Percentiles rank a stretch among this genome's conserved stretches.
These are phyloP conservation scores for Botrylloides violaceus DNA, from an alignment of 23 tunicate genomes.

Conservation along the genomic window DNA sequence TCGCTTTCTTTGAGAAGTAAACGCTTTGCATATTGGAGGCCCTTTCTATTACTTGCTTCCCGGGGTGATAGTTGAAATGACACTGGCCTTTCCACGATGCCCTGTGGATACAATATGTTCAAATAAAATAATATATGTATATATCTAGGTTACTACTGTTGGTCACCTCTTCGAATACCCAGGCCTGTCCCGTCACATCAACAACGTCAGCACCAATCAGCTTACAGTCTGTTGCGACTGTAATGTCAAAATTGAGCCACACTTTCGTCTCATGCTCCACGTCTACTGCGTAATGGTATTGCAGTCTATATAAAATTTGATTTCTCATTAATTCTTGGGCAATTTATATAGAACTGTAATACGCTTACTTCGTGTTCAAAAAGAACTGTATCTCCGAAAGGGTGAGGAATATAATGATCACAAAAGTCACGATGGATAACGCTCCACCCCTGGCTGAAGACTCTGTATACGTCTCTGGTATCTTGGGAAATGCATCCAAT, in stretches of 20 bases:
- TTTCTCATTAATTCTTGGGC: neutral
- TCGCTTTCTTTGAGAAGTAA: slow-evolving; percentile 17
- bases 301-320: slow-evolving; percentile 31
- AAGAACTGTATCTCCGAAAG: slow-evolving; percentile 41
- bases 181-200: slow-evolving; percentile 67
- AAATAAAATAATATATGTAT: no score
- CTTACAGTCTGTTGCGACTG: slow-evolving; percentile 55
- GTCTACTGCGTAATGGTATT: slow-evolving; percentile 58
- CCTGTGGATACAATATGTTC: slow-evolving; percentile 28
- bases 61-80: slow-evolving; percentile 16
- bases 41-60: neutral
- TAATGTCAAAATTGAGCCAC: slow-evolving; percentile 66
- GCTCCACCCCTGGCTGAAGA: slow-evolving; percentile 56
- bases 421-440: slow-evolving; percentile 31
- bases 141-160: neutral
- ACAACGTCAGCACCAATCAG: slow-evolving; percentile 88
- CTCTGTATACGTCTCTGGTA: slow-evolving; percentile 54
- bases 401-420: slow-evolving; percentile 30
- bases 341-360: neutral
- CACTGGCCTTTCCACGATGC: slow-evolving; percentile 31
- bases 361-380: slow-evolving; percentile 35
- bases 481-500: slow-evolving; percentile 66
- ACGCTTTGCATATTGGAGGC: neutral
- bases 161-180: slow-evolving; percentile 18
- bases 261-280: slow-evolving; percentile 55